Conservation (phyloP, 37 sponge, comb jelly and placozoan genomes). For the Halisarca cf. caerulea region DNA sequence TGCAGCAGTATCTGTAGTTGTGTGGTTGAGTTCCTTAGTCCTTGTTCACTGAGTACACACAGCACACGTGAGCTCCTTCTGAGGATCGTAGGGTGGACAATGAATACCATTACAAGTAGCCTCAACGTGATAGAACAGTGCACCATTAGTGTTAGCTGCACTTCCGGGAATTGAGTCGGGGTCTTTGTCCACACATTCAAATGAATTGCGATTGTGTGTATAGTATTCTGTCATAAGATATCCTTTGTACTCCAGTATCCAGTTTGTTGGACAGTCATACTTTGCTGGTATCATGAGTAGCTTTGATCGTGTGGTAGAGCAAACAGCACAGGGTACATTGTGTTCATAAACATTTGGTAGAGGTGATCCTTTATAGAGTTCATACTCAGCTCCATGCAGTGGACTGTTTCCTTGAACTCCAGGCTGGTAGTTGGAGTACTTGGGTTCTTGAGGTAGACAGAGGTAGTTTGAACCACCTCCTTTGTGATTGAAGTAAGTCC, state of each 20-base stretch:
- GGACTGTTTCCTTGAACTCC: not conserved
- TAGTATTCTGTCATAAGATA: slow-evolving; percentile 27
- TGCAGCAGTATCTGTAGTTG: no score
- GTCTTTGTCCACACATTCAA: slow-evolving; percentile 4
- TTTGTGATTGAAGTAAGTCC: not conserved
- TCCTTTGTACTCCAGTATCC: slow-evolving; percentile 19
- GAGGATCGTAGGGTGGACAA: no score
- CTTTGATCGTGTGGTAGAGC: not conserved
- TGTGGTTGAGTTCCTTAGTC: no score
- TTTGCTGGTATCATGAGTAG: not conserved
- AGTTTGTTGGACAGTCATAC: slow-evolving; percentile 8
- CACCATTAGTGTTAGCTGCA: no score
- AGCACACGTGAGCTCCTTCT: no score
- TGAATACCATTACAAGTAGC: no score
- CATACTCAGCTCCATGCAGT: no score
- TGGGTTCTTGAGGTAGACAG: slow-evolving; percentile 19
- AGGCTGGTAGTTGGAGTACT: not conserved
- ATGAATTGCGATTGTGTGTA: not conserved
- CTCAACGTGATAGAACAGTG: no score
- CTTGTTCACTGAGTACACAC: no score
- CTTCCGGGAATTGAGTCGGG: not conserved
- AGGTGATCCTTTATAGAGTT: no score
- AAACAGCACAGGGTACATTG: slow-evolving; percentile 31
- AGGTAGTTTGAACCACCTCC: slow-evolving; percentile 18
- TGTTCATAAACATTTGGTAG: no score